Conservation (phyloP, 2,113 vertebrate genomes). For the Poeciliopsis retropinna region DNA sequence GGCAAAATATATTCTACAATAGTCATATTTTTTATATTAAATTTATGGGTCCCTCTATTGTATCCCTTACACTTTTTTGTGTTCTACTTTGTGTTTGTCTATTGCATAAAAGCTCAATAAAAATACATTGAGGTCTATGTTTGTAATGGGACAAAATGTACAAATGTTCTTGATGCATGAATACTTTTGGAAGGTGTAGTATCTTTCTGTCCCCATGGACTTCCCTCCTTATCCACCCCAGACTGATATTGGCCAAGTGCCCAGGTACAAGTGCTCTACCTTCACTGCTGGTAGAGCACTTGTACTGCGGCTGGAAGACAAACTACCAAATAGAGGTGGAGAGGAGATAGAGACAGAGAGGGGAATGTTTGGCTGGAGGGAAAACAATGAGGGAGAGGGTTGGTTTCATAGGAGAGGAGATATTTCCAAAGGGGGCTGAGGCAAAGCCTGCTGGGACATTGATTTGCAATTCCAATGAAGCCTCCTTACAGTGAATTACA, state of each 20-base stretch:
- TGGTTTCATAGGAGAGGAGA: conserved; percentile 42
- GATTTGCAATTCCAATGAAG: conserved; percentile 84
- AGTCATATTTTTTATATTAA: too few species aligned
- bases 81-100: too few species aligned
- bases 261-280: conserved; percentile 55
- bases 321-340: conserved; percentile 57
- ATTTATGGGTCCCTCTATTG: too few species aligned
- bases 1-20: too few species aligned
- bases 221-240: conserved; percentile 29
- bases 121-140: too few species aligned
- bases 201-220: neutral
- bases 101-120: too few species aligned
- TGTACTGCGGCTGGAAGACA: conserved; percentile 60
- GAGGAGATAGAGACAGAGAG: conserved; percentile 60
- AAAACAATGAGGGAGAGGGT: conserved; percentile 20
- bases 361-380: conserved; percentile 12
- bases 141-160: too few species aligned
- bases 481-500: conserved; percentile 81
- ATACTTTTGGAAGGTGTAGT: neutral
- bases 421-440: conserved; percentile 55
- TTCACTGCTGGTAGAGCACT: conserved; percentile 34
- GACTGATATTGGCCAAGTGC: conserved; percentile 55
- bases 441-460: conserved; percentile 54
- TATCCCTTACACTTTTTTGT: too few species aligned
- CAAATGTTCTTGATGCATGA: too few species aligned